phyloP scores from a whole-genome alignment of 2,888 invertebrate species.

The Pyrocoelia pectoralis region DNA sequence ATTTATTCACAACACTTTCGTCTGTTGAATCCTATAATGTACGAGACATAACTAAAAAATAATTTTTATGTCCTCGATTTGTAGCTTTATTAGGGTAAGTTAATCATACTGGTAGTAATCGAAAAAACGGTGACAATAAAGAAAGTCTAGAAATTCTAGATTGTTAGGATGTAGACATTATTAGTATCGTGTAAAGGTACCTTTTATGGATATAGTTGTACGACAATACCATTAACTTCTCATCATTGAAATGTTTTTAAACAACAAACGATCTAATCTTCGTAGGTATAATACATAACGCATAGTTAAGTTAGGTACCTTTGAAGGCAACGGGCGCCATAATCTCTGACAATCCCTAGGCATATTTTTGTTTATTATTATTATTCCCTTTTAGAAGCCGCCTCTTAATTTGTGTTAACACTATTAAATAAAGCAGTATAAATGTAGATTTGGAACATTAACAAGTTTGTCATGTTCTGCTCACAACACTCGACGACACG shows the following conservation, averaged over 20 bases:
- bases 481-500: too few species aligned
- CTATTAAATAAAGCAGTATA: too few species aligned
- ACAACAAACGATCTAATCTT: slow-evolving; percentile 11
- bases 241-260: slow-evolving; percentile 6
- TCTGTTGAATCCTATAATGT: background rate
- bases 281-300: slow-evolving; percentile 1
- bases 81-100: background rate
- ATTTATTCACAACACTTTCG: background rate
- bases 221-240: background rate
- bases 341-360: slow-evolving; percentile 2
- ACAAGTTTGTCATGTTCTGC: too few species aligned
- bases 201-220: too few species aligned
- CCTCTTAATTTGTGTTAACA: too few species aligned
- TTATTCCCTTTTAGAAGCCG: too few species aligned
- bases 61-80: background rate
- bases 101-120: background rate
- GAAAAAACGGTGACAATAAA: background rate
- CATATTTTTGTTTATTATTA: too few species aligned
- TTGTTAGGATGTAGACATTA: too few species aligned
- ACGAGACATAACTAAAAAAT: background rate
- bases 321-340: slow-evolving; percentile 11
- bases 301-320: background rate
- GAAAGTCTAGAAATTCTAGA: too few species aligned
- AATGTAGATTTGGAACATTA: too few species aligned
- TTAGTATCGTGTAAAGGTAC: too few species aligned